Conservation (phyloP, 1,140 invertebrate species). For the Scaptodrosophila lebanonensis region DNA sequence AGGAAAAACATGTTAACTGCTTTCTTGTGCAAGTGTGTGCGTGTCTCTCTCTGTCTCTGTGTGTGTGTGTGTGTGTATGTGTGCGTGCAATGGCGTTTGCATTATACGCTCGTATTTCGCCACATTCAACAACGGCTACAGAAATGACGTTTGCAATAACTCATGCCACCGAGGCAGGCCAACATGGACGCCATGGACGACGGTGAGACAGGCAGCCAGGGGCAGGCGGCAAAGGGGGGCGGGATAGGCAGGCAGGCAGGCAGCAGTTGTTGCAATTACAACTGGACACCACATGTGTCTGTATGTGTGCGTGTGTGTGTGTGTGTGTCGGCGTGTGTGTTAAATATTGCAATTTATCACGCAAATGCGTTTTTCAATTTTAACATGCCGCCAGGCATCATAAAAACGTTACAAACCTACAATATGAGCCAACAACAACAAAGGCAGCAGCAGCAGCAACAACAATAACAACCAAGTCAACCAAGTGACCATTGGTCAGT, state of each 20-base stretch:
- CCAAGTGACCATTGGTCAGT: no score
- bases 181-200: constrained; percentile 5
- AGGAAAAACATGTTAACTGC: constrained; percentile 73
- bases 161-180: constrained; percentile 56
- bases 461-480: no score
- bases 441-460: no score
- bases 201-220: neutral
- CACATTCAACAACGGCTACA: constrained; percentile 72
- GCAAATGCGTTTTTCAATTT: constrained; percentile 77
- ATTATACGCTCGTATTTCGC: constrained; percentile 75
- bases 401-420: constrained; percentile 76
- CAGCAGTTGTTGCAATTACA: constrained; percentile 72
- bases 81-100: constrained; percentile 69
- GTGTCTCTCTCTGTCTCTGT: constrained; percentile 15
- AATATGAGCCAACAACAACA: constrained; percentile 70
- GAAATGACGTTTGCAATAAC: constrained; percentile 71
- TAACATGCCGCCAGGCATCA: constrained; percentile 77
- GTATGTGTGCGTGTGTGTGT: constrained; percentile 15
- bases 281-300: constrained; percentile 66
- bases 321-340: constrained; percentile 54
- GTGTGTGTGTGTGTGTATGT: constrained; percentile 30
- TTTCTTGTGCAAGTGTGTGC: constrained; percentile 40
- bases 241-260: constrained; percentile 38
- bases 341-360: constrained; percentile 78
- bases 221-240: constrained; percentile 1